A percentile compares a stretch with the other conserved stretches of the same genome.
phyloP scores from a whole-genome alignment of 2,888 invertebrate genomes.

The Keiferia lycopersicella region DNA sequence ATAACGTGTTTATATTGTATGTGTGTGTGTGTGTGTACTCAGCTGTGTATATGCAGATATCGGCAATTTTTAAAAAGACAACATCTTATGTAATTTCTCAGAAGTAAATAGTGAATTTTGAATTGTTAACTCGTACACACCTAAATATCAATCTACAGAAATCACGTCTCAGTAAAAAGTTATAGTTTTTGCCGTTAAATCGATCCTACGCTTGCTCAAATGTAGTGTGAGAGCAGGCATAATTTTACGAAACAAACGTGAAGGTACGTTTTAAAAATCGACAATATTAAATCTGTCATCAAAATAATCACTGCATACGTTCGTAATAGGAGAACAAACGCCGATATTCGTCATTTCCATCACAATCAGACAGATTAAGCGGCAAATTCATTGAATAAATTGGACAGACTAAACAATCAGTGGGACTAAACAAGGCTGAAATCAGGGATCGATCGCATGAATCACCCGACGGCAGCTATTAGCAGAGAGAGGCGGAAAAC shows the following conservation, averaged over 20 bases:
- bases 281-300: background rate
- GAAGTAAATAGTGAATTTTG: no score
- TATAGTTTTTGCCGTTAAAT: no score
- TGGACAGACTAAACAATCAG: constrained; percentile 1
- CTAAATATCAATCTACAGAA: no score
- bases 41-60: no score
- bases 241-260: no score
- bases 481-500: background rate
- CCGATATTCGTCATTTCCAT: background rate
- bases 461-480: constrained; percentile 1
- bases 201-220: no score
- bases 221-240: no score
- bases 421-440: background rate
- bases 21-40: background rate
- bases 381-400: constrained; percentile 4
- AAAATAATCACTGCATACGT: background rate
- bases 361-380: background rate
- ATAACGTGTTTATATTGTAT: background rate
- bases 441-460: background rate
- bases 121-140: no score
- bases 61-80: no score
- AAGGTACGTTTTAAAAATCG: no score
- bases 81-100: no score
- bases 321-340: constrained; percentile 5
- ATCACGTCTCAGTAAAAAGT: no score